Conservation (phyloP, 2,113 vertebrate genomes). For the Callipepla squamata region DNA sequence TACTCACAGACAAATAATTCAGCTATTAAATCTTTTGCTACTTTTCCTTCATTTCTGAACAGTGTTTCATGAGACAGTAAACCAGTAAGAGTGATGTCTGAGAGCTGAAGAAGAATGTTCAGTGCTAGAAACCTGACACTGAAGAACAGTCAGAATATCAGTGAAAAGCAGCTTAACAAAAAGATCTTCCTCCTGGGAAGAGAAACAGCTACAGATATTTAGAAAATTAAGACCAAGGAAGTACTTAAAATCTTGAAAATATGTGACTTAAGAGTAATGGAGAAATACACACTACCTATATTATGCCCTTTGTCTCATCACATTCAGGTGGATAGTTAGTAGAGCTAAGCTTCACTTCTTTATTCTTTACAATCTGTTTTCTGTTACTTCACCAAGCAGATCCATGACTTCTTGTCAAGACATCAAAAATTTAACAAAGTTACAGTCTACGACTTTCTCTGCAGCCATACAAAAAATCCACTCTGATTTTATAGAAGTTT, state of each 20-base stretch:
- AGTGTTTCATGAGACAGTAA: neutral
- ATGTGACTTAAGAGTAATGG: neutral
- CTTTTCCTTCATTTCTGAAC: neutral
- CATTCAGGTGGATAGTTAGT: neutral
- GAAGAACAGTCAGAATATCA: neutral
- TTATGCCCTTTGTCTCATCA: neutral
- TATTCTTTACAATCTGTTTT: neutral
- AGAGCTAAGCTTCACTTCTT: neutral
- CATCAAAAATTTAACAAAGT: neutral
- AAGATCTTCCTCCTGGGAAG: neutral
- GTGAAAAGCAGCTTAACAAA: neutral
- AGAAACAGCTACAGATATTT: neutral
- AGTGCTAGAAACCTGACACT: neutral
- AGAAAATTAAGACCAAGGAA: neutral
- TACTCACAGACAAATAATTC: neutral
- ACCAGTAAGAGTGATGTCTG: neutral
- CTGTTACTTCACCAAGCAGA: neutral
- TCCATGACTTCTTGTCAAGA: neutral
- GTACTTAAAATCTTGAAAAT: neutral
- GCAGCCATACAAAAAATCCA: neutral
- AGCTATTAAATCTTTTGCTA: fast-evolving
- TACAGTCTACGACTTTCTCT: neutral
- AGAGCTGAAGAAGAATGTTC: neutral
- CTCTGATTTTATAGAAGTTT: neutral
- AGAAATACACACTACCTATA: neutral